Base-by-base conservation (phyloP, 2,888 invertebrate genomes). In the Cosmia pyralina region DNA sequence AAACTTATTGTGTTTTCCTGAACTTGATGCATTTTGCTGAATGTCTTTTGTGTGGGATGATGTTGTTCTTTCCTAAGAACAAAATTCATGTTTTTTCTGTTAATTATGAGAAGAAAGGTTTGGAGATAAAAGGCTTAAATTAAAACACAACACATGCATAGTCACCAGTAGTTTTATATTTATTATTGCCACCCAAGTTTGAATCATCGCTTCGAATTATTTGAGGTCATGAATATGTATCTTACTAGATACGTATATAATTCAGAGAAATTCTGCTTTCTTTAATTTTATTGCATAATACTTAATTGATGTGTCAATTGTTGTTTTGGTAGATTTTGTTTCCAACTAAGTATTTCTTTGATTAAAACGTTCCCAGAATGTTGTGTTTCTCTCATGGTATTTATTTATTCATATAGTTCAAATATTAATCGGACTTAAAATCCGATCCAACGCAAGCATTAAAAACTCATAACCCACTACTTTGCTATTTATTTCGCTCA, bases 1-100 rank as follows among this genome's bases (percentile, higher is more conserved):
- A 68, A 85, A 78, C 65, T 76, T 82, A 80, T 84, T 82, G 72
- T 75, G 74, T 76, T 82, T 73, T 79, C 68, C 57, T 70, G 50
- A 66, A 69, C 69, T 65, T 66, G 60, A 62, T 69, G 70, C 38
- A 52, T 67, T 81, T 73, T 57, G 69, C 75, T 73, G 57, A 67
- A 76, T 67, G n/a, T 60, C 53, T 74, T 71, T 64, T n/a, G 55
- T 52, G 74, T 77, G 53, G 68, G 77, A 6, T 11, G 34, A 22
- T 57, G 66, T 71, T 67, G 22, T 66, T 65, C 11, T 41, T 69
- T 58, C 28, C 44, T 59, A 48, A 58, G 46, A 44, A 67, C 48
- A 53, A 65, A 10, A 3, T 59, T 44, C 13, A 15, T 62, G 22
- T 50, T 55, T 15, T 50, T 34, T 44, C 0, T 50, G 3, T 7